Conservation (phyloP, 2,113 vertebrate species). For the Peromyscus polionotus region DNA sequence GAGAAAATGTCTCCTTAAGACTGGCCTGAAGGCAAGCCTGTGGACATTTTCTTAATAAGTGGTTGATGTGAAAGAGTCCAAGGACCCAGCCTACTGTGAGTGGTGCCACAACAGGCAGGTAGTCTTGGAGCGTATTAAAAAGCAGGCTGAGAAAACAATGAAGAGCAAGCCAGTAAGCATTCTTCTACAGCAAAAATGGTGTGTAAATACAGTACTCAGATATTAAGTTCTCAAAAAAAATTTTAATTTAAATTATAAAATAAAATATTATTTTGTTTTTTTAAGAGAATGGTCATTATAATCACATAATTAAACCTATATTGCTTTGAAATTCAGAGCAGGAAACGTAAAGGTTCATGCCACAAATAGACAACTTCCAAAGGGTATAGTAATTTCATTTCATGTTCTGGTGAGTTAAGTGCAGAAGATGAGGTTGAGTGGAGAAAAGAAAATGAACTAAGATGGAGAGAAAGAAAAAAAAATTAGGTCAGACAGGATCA, state of each 20-base stretch:
- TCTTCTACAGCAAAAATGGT: not conserved
- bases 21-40: not conserved
- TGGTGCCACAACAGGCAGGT: not conserved
- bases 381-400: not conserved
- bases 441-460: not conserved
- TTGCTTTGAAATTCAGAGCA: constrained; percentile 39
- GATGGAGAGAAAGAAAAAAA: not conserved
- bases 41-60: not conserved
- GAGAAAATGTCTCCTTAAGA: not conserved
- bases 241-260: not conserved
- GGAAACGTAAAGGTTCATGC: constrained; percentile 14
- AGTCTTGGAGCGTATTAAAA: not conserved
- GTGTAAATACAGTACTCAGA: not conserved
- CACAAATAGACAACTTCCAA: not conserved
- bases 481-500: not conserved
- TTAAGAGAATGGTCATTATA: not conserved
- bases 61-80: not conserved
- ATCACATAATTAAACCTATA: not conserved
- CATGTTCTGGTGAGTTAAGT: not conserved
- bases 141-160: not conserved
- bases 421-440: not conserved
- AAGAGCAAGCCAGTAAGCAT: not conserved
- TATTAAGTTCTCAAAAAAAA: not conserved
- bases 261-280: not conserved
- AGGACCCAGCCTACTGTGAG: not conserved